Evolutionary conservation across 2,113 vertebrate species (phyloP).

Genomic region (Uria lomvia): DNA sequence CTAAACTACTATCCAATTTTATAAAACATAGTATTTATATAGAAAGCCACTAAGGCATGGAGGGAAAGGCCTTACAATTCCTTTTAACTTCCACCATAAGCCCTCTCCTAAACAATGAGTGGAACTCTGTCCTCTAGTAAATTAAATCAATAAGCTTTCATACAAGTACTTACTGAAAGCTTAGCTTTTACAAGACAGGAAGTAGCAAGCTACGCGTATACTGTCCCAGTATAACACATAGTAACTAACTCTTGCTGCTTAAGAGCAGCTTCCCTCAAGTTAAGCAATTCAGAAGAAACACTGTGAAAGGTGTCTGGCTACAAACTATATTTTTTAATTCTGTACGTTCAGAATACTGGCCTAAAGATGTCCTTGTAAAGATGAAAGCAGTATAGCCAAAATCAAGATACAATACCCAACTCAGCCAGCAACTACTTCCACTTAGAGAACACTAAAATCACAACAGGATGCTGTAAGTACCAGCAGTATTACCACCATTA

Average conservation of each 20-base stretch:
- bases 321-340: background rate
- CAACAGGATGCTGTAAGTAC: background rate
- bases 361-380: background rate
- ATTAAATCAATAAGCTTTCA: background rate
- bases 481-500: background rate
- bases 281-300: background rate
- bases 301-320: background rate
- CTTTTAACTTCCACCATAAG: background rate
- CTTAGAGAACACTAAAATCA: background rate
- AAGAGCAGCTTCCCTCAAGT: background rate
- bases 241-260: background rate
- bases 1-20: background rate
- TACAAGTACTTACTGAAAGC: background rate
- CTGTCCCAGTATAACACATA: rapidly evolving
- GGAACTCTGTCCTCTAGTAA: background rate
- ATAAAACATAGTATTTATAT: background rate
- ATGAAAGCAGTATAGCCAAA: background rate
- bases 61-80: background rate
- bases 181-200: background rate
- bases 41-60: background rate
- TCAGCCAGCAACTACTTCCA: background rate
- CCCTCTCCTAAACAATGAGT: background rate
- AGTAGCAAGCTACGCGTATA: background rate
- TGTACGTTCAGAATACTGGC: background rate
- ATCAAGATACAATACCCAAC: background rate